phyloP scores from a whole-genome alignment of 2,888 invertebrate genomes.

The Atherix ibis region DNA sequence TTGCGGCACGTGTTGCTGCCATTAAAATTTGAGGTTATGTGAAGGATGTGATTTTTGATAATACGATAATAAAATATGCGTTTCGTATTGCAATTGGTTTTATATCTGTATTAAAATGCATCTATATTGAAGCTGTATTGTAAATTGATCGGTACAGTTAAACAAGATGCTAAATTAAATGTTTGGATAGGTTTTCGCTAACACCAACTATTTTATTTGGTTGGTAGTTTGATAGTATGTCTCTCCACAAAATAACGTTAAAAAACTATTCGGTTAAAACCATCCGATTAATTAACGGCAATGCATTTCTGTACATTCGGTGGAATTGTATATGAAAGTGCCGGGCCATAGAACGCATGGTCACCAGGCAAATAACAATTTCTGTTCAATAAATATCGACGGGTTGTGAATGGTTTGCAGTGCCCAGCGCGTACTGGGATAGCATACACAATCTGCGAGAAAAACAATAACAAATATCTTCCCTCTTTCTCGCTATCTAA shows the following conservation, averaged over 20 bases:
- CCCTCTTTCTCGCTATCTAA: too few relatives aligned
- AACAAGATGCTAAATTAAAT: constrained; percentile 14
- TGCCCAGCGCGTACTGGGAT: constrained; percentile 97
- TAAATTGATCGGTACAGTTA: too few relatives aligned
- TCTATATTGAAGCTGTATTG: too few relatives aligned
- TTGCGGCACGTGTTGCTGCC: too few relatives aligned
- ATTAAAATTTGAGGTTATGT: too few relatives aligned
- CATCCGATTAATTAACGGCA: too few relatives aligned
- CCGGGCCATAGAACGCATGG: constrained; percentile 86
- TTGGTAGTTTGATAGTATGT: constrained; percentile 23
- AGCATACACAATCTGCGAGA: constrained; percentile 82
- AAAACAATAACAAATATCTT: constrained; percentile 85
- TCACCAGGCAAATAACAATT: constrained; percentile 98
- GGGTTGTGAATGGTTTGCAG: constrained; percentile 99
- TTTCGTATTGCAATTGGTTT: too few relatives aligned
- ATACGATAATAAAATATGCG: too few relatives aligned
- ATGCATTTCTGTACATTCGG: too few relatives aligned
- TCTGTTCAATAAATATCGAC: constrained; percentile 97
- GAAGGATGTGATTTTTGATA: too few relatives aligned
- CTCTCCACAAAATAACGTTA: constrained; percentile 14
- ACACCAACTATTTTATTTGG: constrained; percentile 16
- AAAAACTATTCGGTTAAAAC: too few relatives aligned
- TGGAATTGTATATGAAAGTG: constrained; percentile 98
- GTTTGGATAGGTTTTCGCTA: constrained; percentile 20
- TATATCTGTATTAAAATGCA: too few relatives aligned